Conservation (phyloP, 2,797 vertebrate genomes). For the Pangasius sanitwongsei region DNA sequence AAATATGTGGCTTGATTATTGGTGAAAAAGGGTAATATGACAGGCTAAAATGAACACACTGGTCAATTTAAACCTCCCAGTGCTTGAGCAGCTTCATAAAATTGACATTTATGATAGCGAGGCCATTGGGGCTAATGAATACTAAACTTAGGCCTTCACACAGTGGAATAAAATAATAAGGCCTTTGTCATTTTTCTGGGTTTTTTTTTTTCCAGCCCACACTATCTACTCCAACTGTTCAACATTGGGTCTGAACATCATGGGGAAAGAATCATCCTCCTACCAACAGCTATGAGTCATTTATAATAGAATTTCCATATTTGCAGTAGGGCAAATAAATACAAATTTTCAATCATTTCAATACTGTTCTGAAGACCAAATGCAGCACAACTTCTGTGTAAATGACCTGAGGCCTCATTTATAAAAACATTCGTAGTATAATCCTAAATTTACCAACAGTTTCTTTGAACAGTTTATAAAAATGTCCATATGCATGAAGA, state of each 20-base stretch:
- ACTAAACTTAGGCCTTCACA: slow-evolving; percentile 27
- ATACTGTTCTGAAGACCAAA: background rate
- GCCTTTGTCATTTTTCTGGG: slow-evolving; percentile 4
- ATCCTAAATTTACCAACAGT: background rate
- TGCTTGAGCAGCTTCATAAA: slow-evolving; percentile 12
- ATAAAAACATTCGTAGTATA: background rate
- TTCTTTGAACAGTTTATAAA: background rate
- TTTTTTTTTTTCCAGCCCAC: background rate
- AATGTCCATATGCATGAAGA: background rate
- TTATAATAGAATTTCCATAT: background rate
- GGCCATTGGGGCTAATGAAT: slow-evolving; percentile 15
- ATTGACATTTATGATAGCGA: slow-evolving; percentile 14
- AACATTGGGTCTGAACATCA: background rate
- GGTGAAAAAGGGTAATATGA: slow-evolving; percentile 7
- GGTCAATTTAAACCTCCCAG: slow-evolving; percentile 27
- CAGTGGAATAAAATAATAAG: slow-evolving; percentile 26
- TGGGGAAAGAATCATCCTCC: background rate
- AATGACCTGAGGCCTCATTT: background rate
- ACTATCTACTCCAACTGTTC: background rate
- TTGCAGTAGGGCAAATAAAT: background rate
- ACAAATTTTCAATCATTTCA: background rate
- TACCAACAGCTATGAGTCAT: background rate
- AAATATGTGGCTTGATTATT: slow-evolving; percentile 4
- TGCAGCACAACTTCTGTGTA: background rate
- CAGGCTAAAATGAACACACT: slow-evolving; percentile 26